A percentile compares a stretch with the other conserved stretches of the same genome.
These are phyloP conservation scores for Argentina silus DNA, from an alignment of 2,797 vertebrate species.

Conservation along the genomic window DNA sequence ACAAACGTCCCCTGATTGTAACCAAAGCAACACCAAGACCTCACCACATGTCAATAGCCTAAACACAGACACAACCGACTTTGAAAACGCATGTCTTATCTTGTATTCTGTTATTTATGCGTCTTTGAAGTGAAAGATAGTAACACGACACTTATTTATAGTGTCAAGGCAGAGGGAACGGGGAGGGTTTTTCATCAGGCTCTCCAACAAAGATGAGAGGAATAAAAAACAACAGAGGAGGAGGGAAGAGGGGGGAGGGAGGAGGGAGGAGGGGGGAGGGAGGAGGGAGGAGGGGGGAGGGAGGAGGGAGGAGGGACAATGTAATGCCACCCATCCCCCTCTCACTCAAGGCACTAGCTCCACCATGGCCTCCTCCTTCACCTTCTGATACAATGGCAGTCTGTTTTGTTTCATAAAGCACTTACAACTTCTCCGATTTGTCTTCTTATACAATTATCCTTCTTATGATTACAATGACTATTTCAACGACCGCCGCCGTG, in stretches of 20 bases:
- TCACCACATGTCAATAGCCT: not conserved
- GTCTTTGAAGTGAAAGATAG: not conserved
- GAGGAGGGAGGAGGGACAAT: conserved; percentile 73
- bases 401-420: conserved; percentile 14
- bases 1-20: not conserved
- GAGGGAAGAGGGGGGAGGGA: conserved; percentile 74
- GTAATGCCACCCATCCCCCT: conserved; percentile 67
- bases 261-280: conserved; percentile 76
- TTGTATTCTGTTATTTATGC: not conserved
- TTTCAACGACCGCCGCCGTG: not conserved
- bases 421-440: not conserved
- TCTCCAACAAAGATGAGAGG: conserved; percentile 74
- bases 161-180: not conserved
- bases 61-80: not conserved
- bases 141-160: not conserved
- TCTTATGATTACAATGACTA: not conserved
- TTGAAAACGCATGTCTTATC: not conserved
- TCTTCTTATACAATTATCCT: not conserved
- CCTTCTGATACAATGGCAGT: conserved; percentile 54
- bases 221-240: conserved; percentile 59
- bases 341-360: conserved; percentile 51
- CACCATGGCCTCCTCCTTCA: conserved; percentile 72
- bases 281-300: no score
- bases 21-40: not conserved
- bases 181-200: conserved; percentile 49